Evolutionary conservation across 2,113 vertebrate genomes (phyloP).

Genomic region (Leptodactylus fuscus): DNA sequence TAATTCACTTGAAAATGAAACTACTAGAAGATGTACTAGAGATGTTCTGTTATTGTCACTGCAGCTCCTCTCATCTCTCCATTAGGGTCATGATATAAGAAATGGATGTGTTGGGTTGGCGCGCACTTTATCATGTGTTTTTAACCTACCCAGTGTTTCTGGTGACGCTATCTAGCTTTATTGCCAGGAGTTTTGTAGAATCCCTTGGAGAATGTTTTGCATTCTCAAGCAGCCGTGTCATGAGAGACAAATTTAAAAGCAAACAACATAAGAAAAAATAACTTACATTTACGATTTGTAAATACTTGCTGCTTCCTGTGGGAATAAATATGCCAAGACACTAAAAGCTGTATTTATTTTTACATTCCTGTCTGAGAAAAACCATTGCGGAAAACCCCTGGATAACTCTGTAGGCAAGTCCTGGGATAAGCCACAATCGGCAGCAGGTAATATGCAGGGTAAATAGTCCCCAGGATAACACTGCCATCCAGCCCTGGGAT

Average conservation of each 20-base stretch:
- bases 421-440: background rate
- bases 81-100: background rate
- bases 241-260: conserved; percentile 33
- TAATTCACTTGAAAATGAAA: too few relatives aligned
- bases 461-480: too few relatives aligned
- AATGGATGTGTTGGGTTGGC: background rate
- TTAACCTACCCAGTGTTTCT: background rate
- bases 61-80: too few relatives aligned
- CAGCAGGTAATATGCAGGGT: background rate
- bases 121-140: background rate
- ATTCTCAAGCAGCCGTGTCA: conserved; percentile 28
- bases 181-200: background rate
- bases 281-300: conserved; percentile 20
- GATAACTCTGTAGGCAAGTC: background rate
- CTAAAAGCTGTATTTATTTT: conserved; percentile 34
- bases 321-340: conserved; percentile 31
- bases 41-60: too few relatives aligned
- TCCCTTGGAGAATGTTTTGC: conserved; percentile 25
- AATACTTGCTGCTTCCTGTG: conserved; percentile 32
- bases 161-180: conserved; percentile 2
- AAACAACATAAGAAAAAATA: conserved; percentile 38
- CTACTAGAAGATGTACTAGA: too few relatives aligned
- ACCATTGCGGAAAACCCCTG: background rate
- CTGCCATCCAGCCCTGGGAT: too few relatives aligned
- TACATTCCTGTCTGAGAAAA: conserved; percentile 27